Conservation (phyloP, 1,140 invertebrate genomes). For the Cyclargus thomasi region DNA sequence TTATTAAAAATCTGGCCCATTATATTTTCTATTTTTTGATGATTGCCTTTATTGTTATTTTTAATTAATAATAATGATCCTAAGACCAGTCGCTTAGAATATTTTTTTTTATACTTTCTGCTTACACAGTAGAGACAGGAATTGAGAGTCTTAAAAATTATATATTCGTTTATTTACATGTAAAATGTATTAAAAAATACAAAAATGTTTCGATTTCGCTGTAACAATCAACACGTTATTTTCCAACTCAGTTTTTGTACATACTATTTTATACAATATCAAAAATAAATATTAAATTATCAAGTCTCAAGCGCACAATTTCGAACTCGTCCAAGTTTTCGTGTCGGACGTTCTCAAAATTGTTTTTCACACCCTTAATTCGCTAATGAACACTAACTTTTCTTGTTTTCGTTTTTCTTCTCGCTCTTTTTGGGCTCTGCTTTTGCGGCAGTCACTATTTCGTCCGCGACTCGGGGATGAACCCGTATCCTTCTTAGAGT, state of each 20-base stretch:
- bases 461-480: constrained; percentile 45
- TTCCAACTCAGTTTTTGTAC: constrained; percentile 8
- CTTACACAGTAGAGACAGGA: neutral
- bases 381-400: constrained; percentile 21
- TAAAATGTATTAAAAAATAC: constrained; percentile 18
- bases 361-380: constrained; percentile 19
- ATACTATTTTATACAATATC: constrained; percentile 19
- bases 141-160: neutral
- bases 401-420: constrained; percentile 26
- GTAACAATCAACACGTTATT: constrained; percentile 8
- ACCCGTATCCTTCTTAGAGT: constrained; percentile 45
- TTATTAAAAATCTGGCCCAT: no score
- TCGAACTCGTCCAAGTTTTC: constrained; percentile 63
- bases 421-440: constrained; percentile 30
- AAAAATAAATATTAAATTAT: constrained; percentile 43
- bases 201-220: constrained; percentile 14
- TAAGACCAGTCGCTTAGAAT: no score
- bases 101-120: no score
- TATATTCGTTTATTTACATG: constrained; percentile 20
- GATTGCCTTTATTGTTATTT: no score
- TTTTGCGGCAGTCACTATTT: constrained; percentile 28
- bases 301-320: constrained; percentile 40
- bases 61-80: no score
- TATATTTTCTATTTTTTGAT: no score
- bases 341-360: constrained; percentile 65